Evolutionary conservation across 2,888 invertebrate species (phyloP).

Genomic region (Hofmannophila pseudospretella): DNA sequence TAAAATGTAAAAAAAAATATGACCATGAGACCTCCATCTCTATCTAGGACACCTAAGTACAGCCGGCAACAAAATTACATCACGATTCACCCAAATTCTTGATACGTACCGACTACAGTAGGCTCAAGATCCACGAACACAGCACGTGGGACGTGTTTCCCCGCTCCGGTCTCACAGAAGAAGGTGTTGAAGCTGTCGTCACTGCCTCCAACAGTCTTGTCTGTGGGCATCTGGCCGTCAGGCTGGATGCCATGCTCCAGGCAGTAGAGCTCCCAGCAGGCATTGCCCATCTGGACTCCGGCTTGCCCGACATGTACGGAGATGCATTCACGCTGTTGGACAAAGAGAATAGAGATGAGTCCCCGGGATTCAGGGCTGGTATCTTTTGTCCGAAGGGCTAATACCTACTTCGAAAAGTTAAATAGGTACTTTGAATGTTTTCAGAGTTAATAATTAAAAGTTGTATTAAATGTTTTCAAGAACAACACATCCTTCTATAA

Average conservation of each 20-base stretch:
- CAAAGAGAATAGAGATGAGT: slow-evolving; percentile 19
- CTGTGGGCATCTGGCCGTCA: slow-evolving; percentile 95
- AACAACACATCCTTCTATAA: too few species aligned
- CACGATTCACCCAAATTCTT: too few species aligned
- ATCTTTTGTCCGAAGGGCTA: too few species aligned
- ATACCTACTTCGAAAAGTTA: too few species aligned
- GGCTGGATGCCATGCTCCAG: slow-evolving; percentile 94
- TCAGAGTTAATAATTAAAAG: too few species aligned
- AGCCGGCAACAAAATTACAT: too few species aligned
- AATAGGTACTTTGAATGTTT: too few species aligned
- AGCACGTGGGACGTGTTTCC: slow-evolving; percentile 96
- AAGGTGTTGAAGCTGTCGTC: slow-evolving; percentile 98
- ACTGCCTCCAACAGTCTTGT: slow-evolving; percentile 93
- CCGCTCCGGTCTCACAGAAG: slow-evolving; percentile 96
- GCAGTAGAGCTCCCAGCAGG: slow-evolving; percentile 93
- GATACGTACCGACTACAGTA: slow-evolving; percentile 85
- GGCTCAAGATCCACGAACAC: slow-evolving; percentile 98
- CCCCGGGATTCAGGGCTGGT: too few species aligned
- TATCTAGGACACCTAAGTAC: too few species aligned
- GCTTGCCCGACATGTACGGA: slow-evolving; percentile 79
- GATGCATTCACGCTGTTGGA: slow-evolving; percentile 80
- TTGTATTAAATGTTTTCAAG: too few species aligned
- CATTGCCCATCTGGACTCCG: slow-evolving; percentile 93
- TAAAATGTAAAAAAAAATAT: too few species aligned
- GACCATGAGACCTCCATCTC: too few species aligned